Base-by-base conservation (phyloP, 1,140 invertebrate species). In the Nasonia longicornis region DNA sequence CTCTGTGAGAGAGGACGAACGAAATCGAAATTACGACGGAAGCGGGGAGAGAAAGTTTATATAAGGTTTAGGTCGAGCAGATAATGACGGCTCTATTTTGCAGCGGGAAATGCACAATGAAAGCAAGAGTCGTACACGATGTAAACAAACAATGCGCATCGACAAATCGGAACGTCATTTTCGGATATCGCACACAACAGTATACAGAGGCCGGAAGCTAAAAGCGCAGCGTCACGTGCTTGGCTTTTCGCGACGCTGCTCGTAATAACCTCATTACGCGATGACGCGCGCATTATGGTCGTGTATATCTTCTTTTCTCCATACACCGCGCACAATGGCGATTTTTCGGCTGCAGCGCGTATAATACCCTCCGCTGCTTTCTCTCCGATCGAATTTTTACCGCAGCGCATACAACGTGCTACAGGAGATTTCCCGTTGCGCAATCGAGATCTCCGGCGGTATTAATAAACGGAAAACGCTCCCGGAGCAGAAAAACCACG, bases 211-310 rank as follows among this genome's bases (percentile, higher is more conserved):
- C 69, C 69, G 69, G 69, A 71, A 71, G 16, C 31, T 2, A n/a
- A 71, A 71, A 71, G 69, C 35, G 69, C 69, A 71, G 11, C 16
- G 35, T 71, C 69, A 71, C 35, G 35, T 42, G 69, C 69, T 38
- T 20, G 31, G 31, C 3, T 31, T 12, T 71, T n/a, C 78, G 42
- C 79, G n/a, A 63, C 45, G 70, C 26, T 26, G 67, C 64, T 64
- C 63, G 20, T 73, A 63, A 74, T 48, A 45, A 58, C 76, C 82
- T 77, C 79, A 82, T 72, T 78, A 78, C 45, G 64, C 64, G 64
- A 29, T 67, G 64, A 67, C 26, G 64, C 22, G 29, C 64, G 29
- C 64, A 29, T 67, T 29, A 67, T 67, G n/a, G 11, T 0, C 12
- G 20, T 11, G 11, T 26, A 26, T 29, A 16, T 16, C 58, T n/a